A percentile compares a stretch with the other conserved stretches of the same genome.
Conservation (phyloP, 53 echinoderm and acorn worm species). For the Astropecten irregularis region DNA sequence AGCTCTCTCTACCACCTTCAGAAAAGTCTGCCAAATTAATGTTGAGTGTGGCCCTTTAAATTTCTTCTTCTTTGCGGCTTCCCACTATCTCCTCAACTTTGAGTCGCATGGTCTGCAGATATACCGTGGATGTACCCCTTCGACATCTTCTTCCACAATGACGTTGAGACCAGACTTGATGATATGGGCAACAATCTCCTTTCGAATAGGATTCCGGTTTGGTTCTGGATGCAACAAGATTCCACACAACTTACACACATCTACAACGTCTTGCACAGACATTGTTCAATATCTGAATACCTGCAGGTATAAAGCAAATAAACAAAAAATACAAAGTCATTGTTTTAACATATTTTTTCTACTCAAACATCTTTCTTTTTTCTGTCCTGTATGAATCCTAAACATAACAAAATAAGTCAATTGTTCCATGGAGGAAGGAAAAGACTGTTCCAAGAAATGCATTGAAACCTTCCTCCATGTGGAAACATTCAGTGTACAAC, state of each 20-base stretch:
- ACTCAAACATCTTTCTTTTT: too few relatives aligned
- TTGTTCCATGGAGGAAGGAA: too few relatives aligned
- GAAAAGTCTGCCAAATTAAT: conserved; percentile 4
- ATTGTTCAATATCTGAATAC: too few relatives aligned
- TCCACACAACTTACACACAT: conserved; percentile 9
- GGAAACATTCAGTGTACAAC: too few relatives aligned
- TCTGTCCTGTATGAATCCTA: too few relatives aligned
- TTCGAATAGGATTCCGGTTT: background rate
- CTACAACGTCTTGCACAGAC: background rate
- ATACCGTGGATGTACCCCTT: conserved; percentile 1
- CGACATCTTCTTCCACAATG: background rate
- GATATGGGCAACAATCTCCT: background rate
- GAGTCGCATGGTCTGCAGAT: background rate
- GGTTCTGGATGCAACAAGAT: background rate
- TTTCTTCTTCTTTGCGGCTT: background rate
- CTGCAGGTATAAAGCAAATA: too few relatives aligned
- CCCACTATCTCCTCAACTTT: conserved; percentile 17
- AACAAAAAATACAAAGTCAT: too few relatives aligned
- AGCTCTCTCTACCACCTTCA: background rate
- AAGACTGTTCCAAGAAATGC: too few relatives aligned
- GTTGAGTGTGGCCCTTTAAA: conserved; percentile 7
- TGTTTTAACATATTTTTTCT: too few relatives aligned
- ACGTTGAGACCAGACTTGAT: background rate
- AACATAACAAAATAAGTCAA: too few relatives aligned
- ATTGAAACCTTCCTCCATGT: too few relatives aligned